phyloP scores from a whole-genome alignment of 2,888 invertebrate genomes.

The Dioctria linearis region DNA sequence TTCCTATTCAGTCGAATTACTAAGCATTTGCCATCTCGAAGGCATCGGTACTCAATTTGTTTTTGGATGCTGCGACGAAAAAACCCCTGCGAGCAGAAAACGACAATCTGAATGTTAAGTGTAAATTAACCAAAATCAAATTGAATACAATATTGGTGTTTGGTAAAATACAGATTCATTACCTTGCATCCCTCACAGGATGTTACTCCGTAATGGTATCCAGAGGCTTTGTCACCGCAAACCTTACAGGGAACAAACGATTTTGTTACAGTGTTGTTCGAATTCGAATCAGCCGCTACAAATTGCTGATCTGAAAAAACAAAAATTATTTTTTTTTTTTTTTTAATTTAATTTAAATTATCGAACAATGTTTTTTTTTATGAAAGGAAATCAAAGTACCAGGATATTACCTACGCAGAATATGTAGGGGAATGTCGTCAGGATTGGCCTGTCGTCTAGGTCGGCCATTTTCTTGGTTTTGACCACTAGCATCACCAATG shows the following conservation, averaged over 20 bases:
- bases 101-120: slow-evolving; percentile 40
- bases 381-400: too few species aligned
- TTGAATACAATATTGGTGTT: slow-evolving; percentile 34
- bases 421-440: too few species aligned
- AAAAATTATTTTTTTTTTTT: too few species aligned
- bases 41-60: slow-evolving; percentile 95
- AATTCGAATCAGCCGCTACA: slow-evolving; percentile 85
- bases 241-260: slow-evolving; percentile 95
- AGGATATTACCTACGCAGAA: too few species aligned
- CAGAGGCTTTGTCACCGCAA: slow-evolving; percentile 93
- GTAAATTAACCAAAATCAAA: slow-evolving; percentile 19
- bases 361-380: neutral
- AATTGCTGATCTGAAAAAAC: slow-evolving; percentile 77
- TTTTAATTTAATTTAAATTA: too few species aligned
- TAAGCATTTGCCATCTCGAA: slow-evolving; percentile 94
- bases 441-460: too few species aligned
- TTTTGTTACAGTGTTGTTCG: slow-evolving; percentile 84
- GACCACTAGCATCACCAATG: too few species aligned
- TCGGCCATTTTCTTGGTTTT: too few species aligned
- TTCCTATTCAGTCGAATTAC: slow-evolving; percentile 95
- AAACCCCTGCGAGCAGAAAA: slow-evolving; percentile 82
- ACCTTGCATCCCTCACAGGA: slow-evolving; percentile 99
- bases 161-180: slow-evolving; percentile 63
- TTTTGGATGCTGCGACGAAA: slow-evolving; percentile 96
- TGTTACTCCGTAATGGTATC: slow-evolving; percentile 97